Evolutionary conservation across 2,888 invertebrate genomes (phyloP).

Genomic region (Xestoiulus laeticollis): DNA sequence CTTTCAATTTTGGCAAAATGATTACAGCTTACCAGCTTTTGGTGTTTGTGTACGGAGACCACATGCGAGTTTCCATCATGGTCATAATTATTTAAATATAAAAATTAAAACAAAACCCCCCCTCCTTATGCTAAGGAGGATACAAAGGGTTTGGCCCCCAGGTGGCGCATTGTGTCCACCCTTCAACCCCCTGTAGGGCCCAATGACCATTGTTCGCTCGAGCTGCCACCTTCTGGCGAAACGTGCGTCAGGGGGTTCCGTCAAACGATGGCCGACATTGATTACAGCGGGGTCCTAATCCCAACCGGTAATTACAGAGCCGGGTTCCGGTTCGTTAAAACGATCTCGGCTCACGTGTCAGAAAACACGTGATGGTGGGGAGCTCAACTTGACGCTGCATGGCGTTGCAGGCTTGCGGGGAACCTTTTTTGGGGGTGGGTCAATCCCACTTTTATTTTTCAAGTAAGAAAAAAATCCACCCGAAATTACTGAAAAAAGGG

Average conservation of each 20-base stretch:
- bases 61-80: not conserved
- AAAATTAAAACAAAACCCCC: not conserved
- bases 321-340: slow-evolving; percentile 42
- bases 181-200: not conserved
- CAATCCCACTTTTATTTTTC: not conserved
- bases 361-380: not conserved
- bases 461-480: not conserved
- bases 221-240: not conserved
- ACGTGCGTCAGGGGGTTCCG: not conserved
- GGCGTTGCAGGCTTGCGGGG: slow-evolving; percentile 4
- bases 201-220: not conserved
- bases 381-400: slow-evolving; percentile 2
- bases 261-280: not conserved
- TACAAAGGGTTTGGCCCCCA: not conserved
- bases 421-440: not conserved
- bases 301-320: slow-evolving; percentile 41
- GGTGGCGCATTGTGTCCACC: not conserved
- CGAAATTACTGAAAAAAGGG: not conserved
- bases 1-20: not conserved
- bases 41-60: not conserved
- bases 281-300: slow-evolving; percentile 18
- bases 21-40: not conserved
- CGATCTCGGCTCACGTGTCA: slow-evolving; percentile 34
- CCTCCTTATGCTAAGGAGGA: not conserved
- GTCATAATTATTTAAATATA: not conserved